Base-by-base conservation (phyloP, 2,888 invertebrate species). In the Dioctria rufipes region DNA sequence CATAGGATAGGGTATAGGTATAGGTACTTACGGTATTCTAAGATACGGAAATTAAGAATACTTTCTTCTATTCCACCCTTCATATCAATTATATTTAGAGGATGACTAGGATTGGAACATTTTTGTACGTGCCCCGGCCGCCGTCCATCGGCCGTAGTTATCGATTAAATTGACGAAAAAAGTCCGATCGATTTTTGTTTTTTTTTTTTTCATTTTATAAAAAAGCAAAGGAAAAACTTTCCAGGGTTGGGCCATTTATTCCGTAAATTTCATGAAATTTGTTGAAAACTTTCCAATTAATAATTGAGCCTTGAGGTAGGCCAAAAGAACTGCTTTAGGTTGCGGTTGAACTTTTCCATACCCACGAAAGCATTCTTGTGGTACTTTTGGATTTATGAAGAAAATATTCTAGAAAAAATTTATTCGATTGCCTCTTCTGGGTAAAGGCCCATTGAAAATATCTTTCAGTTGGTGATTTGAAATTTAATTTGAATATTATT, bases 221-320 rank as follows among this genome's bases (percentile, higher is more conserved):
- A 9, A 51, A 3, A 4, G 54, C 11, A n/a, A n/a, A 4, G 39
- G 54, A 39, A 51, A 5, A 39, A 9, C 37, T 51, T 11, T 51
- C 43, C 39, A 3, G 39, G 69, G 46, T 39, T n/a, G 51, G 69
- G 49, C 69, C 49, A 51, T 69, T 54, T 69, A 43, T 66, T 43
- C 66, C 51, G 11, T 39, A 51, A 69, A 51, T 69, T 69, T 69
- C n/a, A 69, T 69, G 69, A 69, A 69, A 69, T 11, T 69, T 69
- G 69, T 69, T 69, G 69, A 69, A 69, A 69, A 69, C 69, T 69
- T 69, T 69, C 51, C 69, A 69, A 69, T 69, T 69, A 69, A 69
- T 69, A 69, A 69, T 69, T 69, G 25, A 25, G 25, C 25, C 25
- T 25, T 25, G 69, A 69, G 69, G 69, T 69, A 69, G 69, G 69